Conservation (phyloP, 2,888 invertebrate genomes). For the Ormyrus thymus region DNA sequence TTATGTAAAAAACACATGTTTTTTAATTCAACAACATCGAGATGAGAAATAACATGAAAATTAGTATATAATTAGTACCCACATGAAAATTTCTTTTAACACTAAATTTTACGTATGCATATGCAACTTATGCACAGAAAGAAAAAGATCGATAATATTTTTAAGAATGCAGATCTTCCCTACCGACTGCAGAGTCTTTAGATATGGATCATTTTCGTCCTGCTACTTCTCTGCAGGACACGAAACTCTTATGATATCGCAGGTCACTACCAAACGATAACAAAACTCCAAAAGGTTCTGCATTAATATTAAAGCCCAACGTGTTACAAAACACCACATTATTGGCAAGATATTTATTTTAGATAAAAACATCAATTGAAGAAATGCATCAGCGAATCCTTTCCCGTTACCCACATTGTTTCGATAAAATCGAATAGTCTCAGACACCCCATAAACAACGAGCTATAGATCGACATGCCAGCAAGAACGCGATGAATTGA, state of each 20-base stretch:
- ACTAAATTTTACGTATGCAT: too few relatives aligned
- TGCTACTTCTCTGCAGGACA: constrained; percentile 26
- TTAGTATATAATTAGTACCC: too few relatives aligned
- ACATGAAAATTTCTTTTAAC: too few relatives aligned
- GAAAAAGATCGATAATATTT: constrained; percentile 47
- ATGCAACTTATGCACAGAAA: too few relatives aligned
- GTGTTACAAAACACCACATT: not conserved
- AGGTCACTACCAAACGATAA: constrained; percentile 38
- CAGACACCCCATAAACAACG: constrained; percentile 47
- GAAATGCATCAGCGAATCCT: not conserved
- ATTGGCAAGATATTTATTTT: not conserved
- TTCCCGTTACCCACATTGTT: not conserved
- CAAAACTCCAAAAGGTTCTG: too few relatives aligned
- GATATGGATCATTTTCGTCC: constrained; percentile 53
- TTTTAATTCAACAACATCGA: too few relatives aligned
- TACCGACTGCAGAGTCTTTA: constrained; percentile 54
- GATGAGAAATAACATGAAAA: too few relatives aligned
- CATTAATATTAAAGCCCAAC: not conserved
- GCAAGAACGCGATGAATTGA: constrained; percentile 56
- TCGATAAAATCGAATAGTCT: constrained; percentile 49
- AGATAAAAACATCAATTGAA: not conserved
- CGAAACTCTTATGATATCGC: constrained; percentile 52
- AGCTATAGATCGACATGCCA: not conserved
- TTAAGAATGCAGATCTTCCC: constrained; percentile 41
- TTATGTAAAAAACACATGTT: too few relatives aligned